A percentile compares a stretch with the other conserved stretches of the same genome.
Conservation (phyloP, 2,888 invertebrate species). For the Girardia tigrina region DNA sequence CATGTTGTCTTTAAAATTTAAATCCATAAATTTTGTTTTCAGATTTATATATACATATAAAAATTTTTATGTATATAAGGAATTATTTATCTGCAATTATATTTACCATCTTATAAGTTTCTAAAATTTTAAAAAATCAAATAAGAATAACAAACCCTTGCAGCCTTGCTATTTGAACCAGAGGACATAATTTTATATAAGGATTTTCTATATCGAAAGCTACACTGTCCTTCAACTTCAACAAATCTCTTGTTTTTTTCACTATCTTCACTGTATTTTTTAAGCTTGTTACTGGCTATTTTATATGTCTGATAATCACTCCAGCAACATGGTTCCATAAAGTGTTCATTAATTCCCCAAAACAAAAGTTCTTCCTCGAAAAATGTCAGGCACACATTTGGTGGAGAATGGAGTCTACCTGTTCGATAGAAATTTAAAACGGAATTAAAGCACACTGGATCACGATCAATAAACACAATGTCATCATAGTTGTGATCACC, state of each 20-base stretch:
- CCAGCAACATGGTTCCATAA: conserved; percentile 19
- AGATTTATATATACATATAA: too few relatives aligned
- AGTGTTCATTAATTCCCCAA: conserved; percentile 14
- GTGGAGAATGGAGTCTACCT: neutral
- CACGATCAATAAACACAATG: neutral
- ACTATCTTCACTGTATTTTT: neutral
- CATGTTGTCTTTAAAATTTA: too few relatives aligned
- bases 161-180: neutral
- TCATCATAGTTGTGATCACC: neutral
- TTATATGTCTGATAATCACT: conserved; percentile 2
- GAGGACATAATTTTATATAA: neutral
- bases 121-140: neutral
- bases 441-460: neutral
- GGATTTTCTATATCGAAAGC: neutral
- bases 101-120: too few relatives aligned
- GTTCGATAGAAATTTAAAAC: neutral
- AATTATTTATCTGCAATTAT: too few relatives aligned
- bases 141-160: neutral
- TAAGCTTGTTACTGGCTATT: neutral
- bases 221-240: neutral
- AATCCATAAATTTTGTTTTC: too few relatives aligned
- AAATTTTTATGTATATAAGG: too few relatives aligned
- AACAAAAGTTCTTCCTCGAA: conserved; percentile 11
- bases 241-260: neutral
- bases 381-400: conserved; percentile 2